Percentiles rank a stretch among this genome's conserved stretches.
phyloP scores from a whole-genome alignment of 2,113 vertebrate species.

The Podocnemis expansa region DNA sequence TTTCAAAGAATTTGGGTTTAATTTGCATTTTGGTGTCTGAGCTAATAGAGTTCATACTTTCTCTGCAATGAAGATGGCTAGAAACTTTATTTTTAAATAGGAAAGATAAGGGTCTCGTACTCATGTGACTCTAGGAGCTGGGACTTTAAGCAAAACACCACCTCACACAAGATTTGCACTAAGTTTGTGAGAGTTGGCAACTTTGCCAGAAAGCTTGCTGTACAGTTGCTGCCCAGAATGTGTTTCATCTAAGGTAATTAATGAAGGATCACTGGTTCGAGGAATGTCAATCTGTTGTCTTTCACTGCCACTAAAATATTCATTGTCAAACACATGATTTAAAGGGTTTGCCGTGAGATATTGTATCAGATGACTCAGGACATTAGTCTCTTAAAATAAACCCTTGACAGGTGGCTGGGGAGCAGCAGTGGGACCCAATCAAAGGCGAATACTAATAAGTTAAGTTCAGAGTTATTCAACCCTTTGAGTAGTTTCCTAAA shows the following conservation, averaged over 20 bases:
- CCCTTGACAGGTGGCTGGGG: not conserved
- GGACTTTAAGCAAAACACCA: not conserved
- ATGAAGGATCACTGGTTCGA: not conserved
- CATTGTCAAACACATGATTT: too few species aligned
- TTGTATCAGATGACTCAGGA: not conserved
- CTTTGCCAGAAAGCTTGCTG: not conserved
- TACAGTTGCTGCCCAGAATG: fast-evolving
- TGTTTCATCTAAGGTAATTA: not conserved
- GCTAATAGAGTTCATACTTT: not conserved
- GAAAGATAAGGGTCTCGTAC: not conserved
- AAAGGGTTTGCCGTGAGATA: not conserved
- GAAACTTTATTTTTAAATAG: not conserved
- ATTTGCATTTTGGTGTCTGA: not conserved
- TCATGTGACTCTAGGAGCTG: not conserved
- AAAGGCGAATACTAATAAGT: not conserved
- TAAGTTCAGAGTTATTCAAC: not conserved
- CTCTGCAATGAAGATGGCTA: not conserved
- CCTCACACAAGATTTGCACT: not conserved
- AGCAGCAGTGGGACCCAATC: not conserved
- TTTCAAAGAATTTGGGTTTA: not conserved
- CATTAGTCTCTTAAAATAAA: not conserved
- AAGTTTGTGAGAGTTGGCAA: not conserved
- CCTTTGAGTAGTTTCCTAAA: not conserved
- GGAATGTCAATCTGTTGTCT: not conserved
- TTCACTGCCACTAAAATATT: not conserved